These are phyloP conservation scores for Nycteola revayana DNA, from an alignment of 2,888 invertebrate species.

Conservation along the genomic window DNA sequence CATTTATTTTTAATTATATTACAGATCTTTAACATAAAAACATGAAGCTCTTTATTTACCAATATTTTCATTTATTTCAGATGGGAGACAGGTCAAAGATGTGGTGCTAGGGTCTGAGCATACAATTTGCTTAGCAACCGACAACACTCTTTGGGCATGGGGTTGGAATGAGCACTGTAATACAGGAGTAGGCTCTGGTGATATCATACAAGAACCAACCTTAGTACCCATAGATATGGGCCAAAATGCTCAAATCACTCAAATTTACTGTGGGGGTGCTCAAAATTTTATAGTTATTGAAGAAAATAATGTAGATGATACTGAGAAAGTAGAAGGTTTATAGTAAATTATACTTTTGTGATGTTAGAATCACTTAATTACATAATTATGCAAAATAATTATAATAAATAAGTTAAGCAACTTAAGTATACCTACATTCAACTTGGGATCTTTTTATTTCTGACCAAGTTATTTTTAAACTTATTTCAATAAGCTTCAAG, in stretches of 20 bases:
- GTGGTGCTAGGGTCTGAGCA: constrained; percentile 90
- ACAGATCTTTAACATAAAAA: too few species aligned
- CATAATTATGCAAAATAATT: too few species aligned
- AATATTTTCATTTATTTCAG: constrained; percentile 59
- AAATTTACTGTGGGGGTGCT: constrained; percentile 69
- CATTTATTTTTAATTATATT: too few species aligned
- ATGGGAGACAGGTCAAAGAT: constrained; percentile 73
- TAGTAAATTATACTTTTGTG: neutral
- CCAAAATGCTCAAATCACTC: constrained; percentile 38
- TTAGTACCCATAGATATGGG: constrained; percentile 46
- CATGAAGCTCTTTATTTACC: too few species aligned
- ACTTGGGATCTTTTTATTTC: too few species aligned
- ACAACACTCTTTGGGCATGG: constrained; percentile 88
- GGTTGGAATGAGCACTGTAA: constrained; percentile 96
- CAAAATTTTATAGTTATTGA: constrained; percentile 66
- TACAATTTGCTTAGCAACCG: constrained; percentile 85
- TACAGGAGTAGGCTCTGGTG: constrained; percentile 83
- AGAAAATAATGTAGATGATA: constrained; percentile 11
- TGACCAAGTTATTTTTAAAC: too few species aligned
- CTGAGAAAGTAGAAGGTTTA: neutral
- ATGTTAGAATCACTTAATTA: neutral
- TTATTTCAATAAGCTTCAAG: too few species aligned
- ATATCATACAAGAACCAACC: constrained; percentile 52
- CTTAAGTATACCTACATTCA: too few species aligned
- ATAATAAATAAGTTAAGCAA: too few species aligned